These are phyloP conservation scores for Stegodyphus dumicola DNA, from an alignment of 1,140 invertebrate species.

Conservation along the genomic window DNA sequence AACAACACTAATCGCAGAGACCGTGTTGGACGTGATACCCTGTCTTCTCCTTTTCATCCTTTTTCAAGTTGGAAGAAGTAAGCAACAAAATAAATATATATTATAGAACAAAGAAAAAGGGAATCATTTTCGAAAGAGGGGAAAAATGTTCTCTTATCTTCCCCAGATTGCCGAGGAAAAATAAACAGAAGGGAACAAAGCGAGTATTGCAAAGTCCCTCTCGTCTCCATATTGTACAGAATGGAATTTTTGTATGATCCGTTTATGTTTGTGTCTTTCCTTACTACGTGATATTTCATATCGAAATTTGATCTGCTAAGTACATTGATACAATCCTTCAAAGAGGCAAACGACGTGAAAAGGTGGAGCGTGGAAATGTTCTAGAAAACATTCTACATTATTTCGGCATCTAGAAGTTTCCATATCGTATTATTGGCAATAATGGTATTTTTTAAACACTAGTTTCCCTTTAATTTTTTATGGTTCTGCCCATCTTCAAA, in stretches of 20 bases:
- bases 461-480: too few relatives aligned
- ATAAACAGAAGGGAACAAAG: neutral
- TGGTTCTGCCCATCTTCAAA: too few relatives aligned
- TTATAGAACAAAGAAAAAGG: neutral
- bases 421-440: too few relatives aligned
- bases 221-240: constrained; percentile 10
- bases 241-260: neutral
- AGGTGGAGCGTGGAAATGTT: too few relatives aligned
- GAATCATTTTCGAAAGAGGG: constrained; percentile 16
- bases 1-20: constrained; percentile 40
- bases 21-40: constrained; percentile 27
- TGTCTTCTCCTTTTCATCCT: neutral
- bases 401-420: too few relatives aligned
- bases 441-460: too few relatives aligned
- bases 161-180: constrained; percentile 12
- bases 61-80: neutral
- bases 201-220: too few relatives aligned
- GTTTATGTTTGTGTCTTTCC: neutral
- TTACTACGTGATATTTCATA: constrained; percentile 25
- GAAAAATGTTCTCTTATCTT: constrained; percentile 9
- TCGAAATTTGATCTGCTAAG: constrained; percentile 10
- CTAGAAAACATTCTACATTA: too few relatives aligned
- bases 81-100: neutral
- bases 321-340: too few relatives aligned
- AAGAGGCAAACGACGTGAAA: too few relatives aligned